These are phyloP conservation scores for Vandiemenella viatica DNA, from an alignment of 2,888 invertebrate species.

Conservation along the genomic window DNA sequence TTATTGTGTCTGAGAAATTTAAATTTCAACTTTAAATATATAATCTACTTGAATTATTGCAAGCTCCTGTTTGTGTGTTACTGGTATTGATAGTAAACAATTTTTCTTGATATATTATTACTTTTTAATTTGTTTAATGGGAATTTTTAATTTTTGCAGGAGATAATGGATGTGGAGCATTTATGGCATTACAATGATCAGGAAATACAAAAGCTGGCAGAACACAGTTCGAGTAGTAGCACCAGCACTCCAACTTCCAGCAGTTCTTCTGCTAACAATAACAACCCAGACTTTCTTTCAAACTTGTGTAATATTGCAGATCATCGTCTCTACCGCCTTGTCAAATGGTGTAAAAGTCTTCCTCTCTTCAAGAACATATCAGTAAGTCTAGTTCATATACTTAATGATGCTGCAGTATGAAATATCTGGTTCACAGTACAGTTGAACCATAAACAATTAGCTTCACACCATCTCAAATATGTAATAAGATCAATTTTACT, in stretches of 20 bases:
- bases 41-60: too few species aligned
- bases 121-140: too few species aligned
- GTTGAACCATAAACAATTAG: too few species aligned
- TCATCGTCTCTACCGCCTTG: slow-evolving; percentile 89
- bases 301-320: slow-evolving; percentile 90
- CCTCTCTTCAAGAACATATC: slow-evolving; percentile 93
- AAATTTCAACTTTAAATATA: too few species aligned
- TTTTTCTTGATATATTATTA: too few species aligned
- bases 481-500: too few species aligned
- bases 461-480: too few species aligned
- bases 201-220: slow-evolving; percentile 26
- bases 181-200: slow-evolving; percentile 87
- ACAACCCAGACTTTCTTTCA: slow-evolving; percentile 71
- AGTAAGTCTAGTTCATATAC: slow-evolving; percentile 39
- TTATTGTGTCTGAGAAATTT: too few species aligned
- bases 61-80: too few species aligned
- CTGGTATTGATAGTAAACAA: too few species aligned
- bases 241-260: slow-evolving; percentile 32
- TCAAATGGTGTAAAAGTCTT: slow-evolving; percentile 95
- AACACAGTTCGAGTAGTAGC: slow-evolving; percentile 21
- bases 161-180: slow-evolving; percentile 93
- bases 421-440: too few species aligned
- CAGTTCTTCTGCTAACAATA: slow-evolving; percentile 26
- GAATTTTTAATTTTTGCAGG: slow-evolving; percentile 42
- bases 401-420: too few species aligned